Conservation (phyloP, 2,113 vertebrate species). For the Hemiscyllium ocellatum region DNA sequence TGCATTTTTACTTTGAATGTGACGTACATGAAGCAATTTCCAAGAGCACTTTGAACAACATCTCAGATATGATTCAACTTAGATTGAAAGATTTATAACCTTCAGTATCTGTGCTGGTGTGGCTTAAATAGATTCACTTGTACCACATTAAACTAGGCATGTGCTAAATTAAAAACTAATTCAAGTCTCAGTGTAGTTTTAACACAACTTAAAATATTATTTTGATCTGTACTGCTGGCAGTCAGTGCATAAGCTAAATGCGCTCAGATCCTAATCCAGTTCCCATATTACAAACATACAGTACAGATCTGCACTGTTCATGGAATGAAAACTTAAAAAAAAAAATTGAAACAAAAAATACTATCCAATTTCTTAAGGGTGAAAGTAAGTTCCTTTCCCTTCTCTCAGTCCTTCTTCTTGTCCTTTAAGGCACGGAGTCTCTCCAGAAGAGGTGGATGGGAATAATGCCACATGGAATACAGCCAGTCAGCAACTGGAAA, state of each 20-base stretch:
- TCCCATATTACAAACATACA: not conserved
- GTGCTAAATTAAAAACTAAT: not conserved
- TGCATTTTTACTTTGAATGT: not conserved
- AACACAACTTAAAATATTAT: not conserved
- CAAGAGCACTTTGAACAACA: not conserved
- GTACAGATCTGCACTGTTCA: not conserved
- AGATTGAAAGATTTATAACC: not conserved
- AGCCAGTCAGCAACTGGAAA: constrained; percentile 97
- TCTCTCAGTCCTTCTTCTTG: constrained; percentile 74
- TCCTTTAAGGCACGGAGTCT: constrained; percentile 83
- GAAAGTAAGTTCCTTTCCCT: not conserved
- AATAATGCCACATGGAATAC: constrained; percentile 98
- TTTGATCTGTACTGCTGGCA: not conserved
- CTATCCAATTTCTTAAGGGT: not conserved
- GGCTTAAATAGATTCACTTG: not conserved
- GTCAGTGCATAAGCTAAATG: constrained; percentile 36
- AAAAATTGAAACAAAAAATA: not conserved
- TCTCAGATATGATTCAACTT: constrained; percentile 5
- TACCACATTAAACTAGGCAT: constrained; percentile 2
- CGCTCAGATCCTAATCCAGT: constrained; percentile 43
- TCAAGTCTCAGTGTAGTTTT: not conserved
- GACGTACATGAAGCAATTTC: not conserved
- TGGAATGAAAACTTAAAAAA: constrained; percentile 27
- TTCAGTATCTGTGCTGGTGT: not conserved
- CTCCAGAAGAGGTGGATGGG: constrained; percentile 92